These are phyloP conservation scores for Agonopterix subpropinquella DNA, from an alignment of 2,888 invertebrate genomes.

Conservation along the genomic window DNA sequence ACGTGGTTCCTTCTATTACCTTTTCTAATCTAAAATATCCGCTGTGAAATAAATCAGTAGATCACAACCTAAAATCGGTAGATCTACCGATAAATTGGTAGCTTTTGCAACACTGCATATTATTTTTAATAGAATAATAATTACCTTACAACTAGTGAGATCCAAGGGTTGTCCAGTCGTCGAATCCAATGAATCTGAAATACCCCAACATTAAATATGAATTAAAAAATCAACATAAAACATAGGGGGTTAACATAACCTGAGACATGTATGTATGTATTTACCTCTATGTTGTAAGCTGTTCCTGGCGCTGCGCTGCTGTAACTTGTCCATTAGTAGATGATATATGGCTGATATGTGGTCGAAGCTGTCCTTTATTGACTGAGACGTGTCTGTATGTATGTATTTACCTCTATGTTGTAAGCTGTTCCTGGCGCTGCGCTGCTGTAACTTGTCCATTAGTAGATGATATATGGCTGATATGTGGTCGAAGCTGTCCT, in stretches of 20 bases:
- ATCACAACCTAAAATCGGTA: too few species aligned
- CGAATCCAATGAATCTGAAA: constrained; percentile 68
- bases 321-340: constrained; percentile 87
- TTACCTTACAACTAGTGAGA: constrained; percentile 79
- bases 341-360: constrained; percentile 97
- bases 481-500: constrained; percentile 92
- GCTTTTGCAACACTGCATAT: too few species aligned
- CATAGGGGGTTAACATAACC: not conserved
- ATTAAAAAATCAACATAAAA: not conserved
- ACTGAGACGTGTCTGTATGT: too few species aligned
- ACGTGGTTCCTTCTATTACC: too few species aligned
- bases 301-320: constrained; percentile 58
- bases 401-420: constrained; percentile 40
- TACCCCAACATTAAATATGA: not conserved
- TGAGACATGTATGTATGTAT: not conserved
- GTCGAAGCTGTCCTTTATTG: constrained; percentile 91
- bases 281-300: constrained; percentile 39
- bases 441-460: constrained; percentile 83
- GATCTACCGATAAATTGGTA: too few species aligned
- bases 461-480: constrained; percentile 95
- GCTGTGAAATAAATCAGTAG: too few species aligned
- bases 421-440: constrained; percentile 42
- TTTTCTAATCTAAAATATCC: not conserved
- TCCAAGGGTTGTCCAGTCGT: constrained; percentile 60
- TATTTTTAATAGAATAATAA: not conserved